These are phyloP conservation scores for Cotesia glomerata DNA, from an alignment of 1,140 invertebrate species.

Conservation along the genomic window DNA sequence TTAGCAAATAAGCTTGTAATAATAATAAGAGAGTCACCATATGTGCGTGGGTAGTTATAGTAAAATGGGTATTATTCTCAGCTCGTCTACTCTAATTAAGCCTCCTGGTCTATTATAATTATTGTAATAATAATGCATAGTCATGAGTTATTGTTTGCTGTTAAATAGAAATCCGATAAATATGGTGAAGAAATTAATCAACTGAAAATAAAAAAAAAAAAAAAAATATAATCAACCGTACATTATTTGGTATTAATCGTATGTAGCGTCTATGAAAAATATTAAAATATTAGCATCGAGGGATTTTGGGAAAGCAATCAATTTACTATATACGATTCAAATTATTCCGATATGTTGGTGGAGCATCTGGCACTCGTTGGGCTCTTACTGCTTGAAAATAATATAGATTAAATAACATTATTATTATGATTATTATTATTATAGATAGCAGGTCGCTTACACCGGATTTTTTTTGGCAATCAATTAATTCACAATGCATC, in stretches of 20 bases:
- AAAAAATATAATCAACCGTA: no score
- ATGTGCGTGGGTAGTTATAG: no score
- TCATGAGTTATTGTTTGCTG: constrained; percentile 26
- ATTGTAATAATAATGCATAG: constrained; percentile 26
- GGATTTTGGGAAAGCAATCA: constrained; percentile 18
- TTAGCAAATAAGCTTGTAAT: not conserved
- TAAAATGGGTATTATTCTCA: constrained; percentile 13
- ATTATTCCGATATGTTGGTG: constrained; percentile 20
- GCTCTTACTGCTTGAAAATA: not conserved
- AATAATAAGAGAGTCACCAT: constrained; percentile 3
- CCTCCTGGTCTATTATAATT: not conserved
- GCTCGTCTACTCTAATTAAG: not conserved
- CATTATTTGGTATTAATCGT: not conserved
- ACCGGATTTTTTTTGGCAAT: not conserved
- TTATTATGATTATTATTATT: not conserved
- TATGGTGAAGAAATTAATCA: constrained; percentile 14
- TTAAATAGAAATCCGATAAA: constrained; percentile 6
- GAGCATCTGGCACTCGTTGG: constrained; percentile 27
- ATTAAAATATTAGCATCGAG: not conserved
- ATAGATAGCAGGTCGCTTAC: constrained; percentile 28
- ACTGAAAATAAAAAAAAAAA: not conserved
- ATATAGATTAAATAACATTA: no score
- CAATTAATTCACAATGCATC: constrained; percentile 2
- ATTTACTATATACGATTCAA: constrained; percentile 3
- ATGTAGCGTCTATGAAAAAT: not conserved